phyloP scores from a whole-genome alignment of 2,888 invertebrate genomes.

The Eremobia ochroleuca region DNA sequence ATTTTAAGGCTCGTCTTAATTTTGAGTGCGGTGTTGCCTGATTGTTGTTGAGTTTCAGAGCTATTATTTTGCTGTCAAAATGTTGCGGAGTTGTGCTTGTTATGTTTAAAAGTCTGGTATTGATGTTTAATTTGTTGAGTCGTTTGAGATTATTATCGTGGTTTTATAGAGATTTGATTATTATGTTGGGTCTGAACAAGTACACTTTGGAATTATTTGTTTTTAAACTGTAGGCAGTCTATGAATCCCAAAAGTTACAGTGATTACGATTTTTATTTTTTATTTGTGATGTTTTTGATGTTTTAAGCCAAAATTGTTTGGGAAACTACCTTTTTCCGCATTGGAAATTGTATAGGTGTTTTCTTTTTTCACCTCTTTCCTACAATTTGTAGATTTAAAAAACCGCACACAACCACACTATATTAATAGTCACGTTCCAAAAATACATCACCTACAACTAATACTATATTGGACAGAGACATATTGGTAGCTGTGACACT shows the following conservation, averaged over 20 bases:
- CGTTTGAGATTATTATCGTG: slow-evolving; percentile 24
- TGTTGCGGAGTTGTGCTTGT: slow-evolving; percentile 32
- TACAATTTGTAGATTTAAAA: background rate
- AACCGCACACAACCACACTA: background rate
- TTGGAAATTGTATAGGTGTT: accelerated
- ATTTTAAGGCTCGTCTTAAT: slow-evolving; percentile 41
- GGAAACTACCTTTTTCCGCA: background rate
- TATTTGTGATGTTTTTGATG: too few species aligned
- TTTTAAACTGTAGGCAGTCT: background rate
- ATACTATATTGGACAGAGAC: slow-evolving; percentile 30
- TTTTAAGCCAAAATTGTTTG: too few species aligned
- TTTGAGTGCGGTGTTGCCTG: slow-evolving; percentile 32
- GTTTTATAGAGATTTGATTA: slow-evolving; percentile 1
- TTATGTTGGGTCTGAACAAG: background rate
- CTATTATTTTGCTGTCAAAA: slow-evolving; percentile 51
- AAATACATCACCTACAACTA: slow-evolving; percentile 46
- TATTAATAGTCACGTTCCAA: slow-evolving; percentile 29
- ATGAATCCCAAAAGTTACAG: background rate
- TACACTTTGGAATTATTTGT: background rate
- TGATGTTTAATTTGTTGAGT: slow-evolving; percentile 56
- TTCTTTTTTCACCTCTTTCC: background rate
- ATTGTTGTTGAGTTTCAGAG: slow-evolving; percentile 44
- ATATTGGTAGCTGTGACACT: slow-evolving; percentile 50
- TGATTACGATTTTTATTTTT: too few species aligned
- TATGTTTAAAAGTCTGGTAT: slow-evolving; percentile 51